Evolutionary conservation across 37 sponge, comb jelly and placozoan species (phyloP).

Genomic region (Aphrocallistes beatrix): DNA sequence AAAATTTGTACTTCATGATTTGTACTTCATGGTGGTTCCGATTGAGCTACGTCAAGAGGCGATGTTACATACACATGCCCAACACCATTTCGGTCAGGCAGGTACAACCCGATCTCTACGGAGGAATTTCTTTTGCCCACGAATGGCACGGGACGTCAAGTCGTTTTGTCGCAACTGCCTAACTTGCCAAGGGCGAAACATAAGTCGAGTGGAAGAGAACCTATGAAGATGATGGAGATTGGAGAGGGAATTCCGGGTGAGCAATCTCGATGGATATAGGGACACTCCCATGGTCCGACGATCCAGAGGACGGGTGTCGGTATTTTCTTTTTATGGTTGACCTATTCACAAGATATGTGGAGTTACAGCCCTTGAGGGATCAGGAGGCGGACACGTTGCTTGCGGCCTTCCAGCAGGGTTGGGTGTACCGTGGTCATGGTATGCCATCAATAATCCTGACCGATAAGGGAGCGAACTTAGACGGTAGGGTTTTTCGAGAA

Average conservation of each 20-base stretch:
- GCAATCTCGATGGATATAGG: no score
- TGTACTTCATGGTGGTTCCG: constrained; percentile 7
- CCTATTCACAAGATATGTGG: constrained; percentile 1
- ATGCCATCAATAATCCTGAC: neutral
- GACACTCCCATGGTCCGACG: neutral
- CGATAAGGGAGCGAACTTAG: neutral
- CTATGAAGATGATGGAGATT: neutral
- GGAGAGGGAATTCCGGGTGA: neutral
- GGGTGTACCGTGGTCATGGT: neutral
- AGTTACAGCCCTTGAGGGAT: neutral
- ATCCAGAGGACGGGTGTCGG: neutral
- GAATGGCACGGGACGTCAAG: neutral
- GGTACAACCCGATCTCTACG: neutral
- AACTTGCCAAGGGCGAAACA: neutral
- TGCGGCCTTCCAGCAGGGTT: neutral
- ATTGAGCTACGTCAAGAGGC: neutral
- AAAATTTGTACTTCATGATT: neutral
- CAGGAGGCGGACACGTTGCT: neutral
- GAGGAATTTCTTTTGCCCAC: neutral
- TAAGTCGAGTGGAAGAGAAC: neutral
- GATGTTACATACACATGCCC: neutral
- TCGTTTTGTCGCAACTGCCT: neutral
- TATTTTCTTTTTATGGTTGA: neutral
- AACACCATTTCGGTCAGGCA: neutral
- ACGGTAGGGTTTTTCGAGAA: neutral